Percentiles rank a stretch among this genome's conserved stretches.
phyloP scores from a whole-genome alignment of 2,113 vertebrate species.

The Petrocephalus zakoni region DNA sequence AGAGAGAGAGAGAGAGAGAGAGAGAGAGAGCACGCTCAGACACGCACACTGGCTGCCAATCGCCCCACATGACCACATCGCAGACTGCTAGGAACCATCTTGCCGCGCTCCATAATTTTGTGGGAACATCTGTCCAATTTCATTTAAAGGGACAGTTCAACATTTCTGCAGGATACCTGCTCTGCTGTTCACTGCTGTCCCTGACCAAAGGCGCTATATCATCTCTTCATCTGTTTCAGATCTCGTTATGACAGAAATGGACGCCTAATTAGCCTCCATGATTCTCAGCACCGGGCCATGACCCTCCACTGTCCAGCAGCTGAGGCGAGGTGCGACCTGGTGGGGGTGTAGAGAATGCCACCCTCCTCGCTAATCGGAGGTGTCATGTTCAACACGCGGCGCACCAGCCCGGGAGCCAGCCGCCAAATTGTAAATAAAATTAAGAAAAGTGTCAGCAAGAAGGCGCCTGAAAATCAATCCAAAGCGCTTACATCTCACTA shows the following conservation, averaged over 20 bases:
- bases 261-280: background rate
- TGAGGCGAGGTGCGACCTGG: background rate
- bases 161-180: background rate
- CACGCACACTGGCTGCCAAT: background rate
- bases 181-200: background rate
- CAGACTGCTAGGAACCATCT: conserved; percentile 25
- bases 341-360: background rate
- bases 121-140: conserved; percentile 19
- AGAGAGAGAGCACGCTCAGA: background rate
- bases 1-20: too few relatives aligned
- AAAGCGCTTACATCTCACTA: background rate
- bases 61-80: background rate
- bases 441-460: background rate
- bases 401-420: background rate
- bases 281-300: background rate
- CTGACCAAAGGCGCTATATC: background rate
- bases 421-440: background rate
- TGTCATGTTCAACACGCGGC: background rate
- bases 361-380: background rate
- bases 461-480: background rate
- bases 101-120: conserved; percentile 4
- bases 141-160: conserved; percentile 31
- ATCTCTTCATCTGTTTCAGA: background rate
- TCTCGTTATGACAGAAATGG: background rate
- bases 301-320: background rate